Conservation (phyloP, 2,113 vertebrate species). For the Myanophis thanlyinensis region DNA sequence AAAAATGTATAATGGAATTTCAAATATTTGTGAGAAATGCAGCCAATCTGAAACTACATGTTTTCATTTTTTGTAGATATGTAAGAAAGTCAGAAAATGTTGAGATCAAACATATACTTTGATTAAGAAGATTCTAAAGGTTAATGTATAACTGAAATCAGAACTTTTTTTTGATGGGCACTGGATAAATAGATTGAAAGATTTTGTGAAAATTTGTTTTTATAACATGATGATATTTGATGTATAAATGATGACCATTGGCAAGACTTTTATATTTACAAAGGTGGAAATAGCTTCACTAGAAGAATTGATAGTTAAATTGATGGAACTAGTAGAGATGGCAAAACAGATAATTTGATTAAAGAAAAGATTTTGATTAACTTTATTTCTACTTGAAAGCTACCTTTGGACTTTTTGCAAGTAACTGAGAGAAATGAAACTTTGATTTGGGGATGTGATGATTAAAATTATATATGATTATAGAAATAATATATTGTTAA, state of each 20-base stretch:
- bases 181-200: not conserved
- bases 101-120: not conserved
- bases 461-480: not conserved
- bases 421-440: not conserved
- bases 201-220: not conserved
- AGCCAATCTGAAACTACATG: not conserved
- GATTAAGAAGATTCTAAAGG: not conserved
- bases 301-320: not conserved
- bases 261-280: not conserved
- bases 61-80: not conserved
- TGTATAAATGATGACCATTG: too few species aligned
- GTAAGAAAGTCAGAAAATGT: not conserved
- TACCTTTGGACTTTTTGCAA: not conserved
- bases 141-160: not conserved
- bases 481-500: not conserved
- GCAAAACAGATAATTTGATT: not conserved
- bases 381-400: not conserved
- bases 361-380: not conserved
- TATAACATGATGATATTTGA: not conserved
- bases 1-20: not conserved
- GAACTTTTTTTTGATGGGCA: not conserved
- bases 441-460: not conserved
- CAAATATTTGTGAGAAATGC: too few species aligned
- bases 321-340: not conserved
- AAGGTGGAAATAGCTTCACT: not conserved